Evolutionary conservation across 2,113 vertebrate genomes (phyloP).

Genomic region (Gasterosteus nipponicus): DNA sequence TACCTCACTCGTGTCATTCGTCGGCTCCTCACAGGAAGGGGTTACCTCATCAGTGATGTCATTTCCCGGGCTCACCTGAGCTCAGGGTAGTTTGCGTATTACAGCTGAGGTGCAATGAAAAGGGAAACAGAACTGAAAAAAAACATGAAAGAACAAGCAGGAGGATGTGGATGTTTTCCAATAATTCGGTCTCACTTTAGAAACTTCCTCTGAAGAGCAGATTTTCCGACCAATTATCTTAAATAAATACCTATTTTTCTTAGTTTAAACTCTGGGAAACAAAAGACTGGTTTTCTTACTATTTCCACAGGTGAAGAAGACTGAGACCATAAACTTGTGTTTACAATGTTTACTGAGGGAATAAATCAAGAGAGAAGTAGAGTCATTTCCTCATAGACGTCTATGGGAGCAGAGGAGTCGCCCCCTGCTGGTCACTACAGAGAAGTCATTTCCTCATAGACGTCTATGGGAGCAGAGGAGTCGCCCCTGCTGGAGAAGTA

Average conservation of each 20-base stretch:
- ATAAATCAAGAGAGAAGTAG: no score
- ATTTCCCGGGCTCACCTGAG: constrained; percentile 15
- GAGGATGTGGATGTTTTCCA: no score
- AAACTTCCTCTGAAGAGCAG: not conserved
- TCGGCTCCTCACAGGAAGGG: constrained; percentile 40
- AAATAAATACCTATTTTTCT: no score
- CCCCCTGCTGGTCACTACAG: no score
- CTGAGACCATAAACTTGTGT: no score
- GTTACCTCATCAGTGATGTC: constrained; percentile 60
- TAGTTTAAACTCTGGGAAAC: not conserved
- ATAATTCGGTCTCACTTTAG: not conserved
- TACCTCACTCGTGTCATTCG: constrained; percentile 41
- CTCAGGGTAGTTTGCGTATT: not conserved
- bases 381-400: no score
- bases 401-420: no score
- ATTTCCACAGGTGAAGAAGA: no score
- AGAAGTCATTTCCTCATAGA: no score
- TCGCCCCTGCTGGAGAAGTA: no score
- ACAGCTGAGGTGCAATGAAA: not conserved
- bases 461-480: no score
- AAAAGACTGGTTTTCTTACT: not conserved
- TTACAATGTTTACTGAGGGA: no score
- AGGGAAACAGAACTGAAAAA: not conserved
- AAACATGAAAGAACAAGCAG: not conserved
- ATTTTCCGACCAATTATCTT: not conserved